Percentiles rank a stretch among this genome's conserved stretches.
Conservation (phyloP, 2,797 vertebrate genomes). For the Pangasius djambal region DNA sequence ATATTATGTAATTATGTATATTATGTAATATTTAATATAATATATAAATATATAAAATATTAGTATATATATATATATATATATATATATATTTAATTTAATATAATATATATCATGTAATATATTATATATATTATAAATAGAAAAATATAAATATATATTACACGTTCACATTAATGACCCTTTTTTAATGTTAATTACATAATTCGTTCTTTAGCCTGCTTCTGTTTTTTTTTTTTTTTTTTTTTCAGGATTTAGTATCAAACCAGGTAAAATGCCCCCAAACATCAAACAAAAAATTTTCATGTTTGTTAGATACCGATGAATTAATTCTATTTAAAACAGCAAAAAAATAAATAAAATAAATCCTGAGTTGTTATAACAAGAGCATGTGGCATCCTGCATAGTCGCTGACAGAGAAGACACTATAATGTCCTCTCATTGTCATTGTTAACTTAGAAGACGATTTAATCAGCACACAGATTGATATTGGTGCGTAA, state of each 20-base stretch:
- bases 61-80: too few species aligned
- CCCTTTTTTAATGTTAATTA: neutral
- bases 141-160: too few species aligned
- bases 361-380: neutral
- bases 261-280: neutral
- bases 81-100: too few species aligned
- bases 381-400: neutral
- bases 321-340: neutral
- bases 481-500: conserved; percentile 57
- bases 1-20: too few species aligned
- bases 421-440: conserved; percentile 46
- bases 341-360: neutral
- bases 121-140: too few species aligned
- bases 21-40: too few species aligned
- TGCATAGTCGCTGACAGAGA: conserved; percentile 10
- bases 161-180: neutral
- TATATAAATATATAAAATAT: too few species aligned
- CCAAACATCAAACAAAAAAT: neutral
- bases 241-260: neutral
- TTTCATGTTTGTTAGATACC: neutral
- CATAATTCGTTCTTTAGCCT: neutral
- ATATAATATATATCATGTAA: too few species aligned
- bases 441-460: conserved; percentile 59
- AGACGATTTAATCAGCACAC: conserved; percentile 63
- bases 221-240: too few species aligned